These are phyloP conservation scores for Conomelus anceps DNA, from an alignment of 2,888 invertebrate species.

Conservation along the genomic window DNA sequence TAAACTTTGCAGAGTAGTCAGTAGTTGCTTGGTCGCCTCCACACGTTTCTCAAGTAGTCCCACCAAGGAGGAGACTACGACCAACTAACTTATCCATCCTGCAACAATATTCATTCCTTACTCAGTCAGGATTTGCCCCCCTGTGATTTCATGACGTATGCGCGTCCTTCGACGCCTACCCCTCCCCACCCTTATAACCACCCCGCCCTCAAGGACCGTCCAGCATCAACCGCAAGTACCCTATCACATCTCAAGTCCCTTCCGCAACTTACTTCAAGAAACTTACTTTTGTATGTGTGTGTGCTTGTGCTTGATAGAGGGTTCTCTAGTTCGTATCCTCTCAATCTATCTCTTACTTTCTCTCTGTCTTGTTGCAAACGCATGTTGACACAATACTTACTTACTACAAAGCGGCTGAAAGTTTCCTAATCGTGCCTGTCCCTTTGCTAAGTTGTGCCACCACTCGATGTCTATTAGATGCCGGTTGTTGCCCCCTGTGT, in stretches of 20 bases:
- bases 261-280: not conserved
- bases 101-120: not conserved
- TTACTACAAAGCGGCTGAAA: too few relatives aligned
- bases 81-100: not conserved
- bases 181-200: too few relatives aligned
- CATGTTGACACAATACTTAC: too few relatives aligned
- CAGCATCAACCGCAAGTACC: not conserved
- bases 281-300: not conserved
- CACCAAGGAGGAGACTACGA: not conserved
- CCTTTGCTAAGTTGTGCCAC: too few relatives aligned
- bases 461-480: too few relatives aligned
- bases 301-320: not conserved
- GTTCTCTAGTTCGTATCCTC: not conserved
- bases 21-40: too few relatives aligned
- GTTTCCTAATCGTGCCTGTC: too few relatives aligned
- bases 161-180: not conserved
- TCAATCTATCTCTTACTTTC: too few relatives aligned
- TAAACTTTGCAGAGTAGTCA: not conserved
- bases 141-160: constrained; percentile 10
- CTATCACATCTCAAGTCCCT: not conserved
- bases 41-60: not conserved
- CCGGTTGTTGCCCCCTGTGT: too few relatives aligned
- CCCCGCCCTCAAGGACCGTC: too few relatives aligned
- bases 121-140: not conserved
- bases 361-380: too few relatives aligned